Conservation (phyloP, 1,140 invertebrate species). For the Mya arenaria region DNA sequence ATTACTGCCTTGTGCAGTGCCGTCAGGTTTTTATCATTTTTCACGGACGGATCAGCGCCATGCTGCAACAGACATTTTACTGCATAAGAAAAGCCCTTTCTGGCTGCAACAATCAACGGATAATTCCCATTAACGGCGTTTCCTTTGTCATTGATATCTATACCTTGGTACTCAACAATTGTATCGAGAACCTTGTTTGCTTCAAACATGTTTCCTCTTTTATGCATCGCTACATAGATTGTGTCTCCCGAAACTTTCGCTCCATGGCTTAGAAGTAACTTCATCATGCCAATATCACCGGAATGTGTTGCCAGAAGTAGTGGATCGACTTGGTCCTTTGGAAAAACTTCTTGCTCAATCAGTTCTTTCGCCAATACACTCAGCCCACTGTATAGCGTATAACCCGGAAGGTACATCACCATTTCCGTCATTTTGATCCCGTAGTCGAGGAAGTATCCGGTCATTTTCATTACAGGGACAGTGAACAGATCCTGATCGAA, state of each 20-base stretch:
- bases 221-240: slow-evolving; percentile 2
- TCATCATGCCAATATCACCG: background rate
- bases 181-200: background rate
- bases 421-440: slow-evolving; percentile 13
- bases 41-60: background rate
- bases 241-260: slow-evolving; percentile 22
- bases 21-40: slow-evolving; percentile 5
- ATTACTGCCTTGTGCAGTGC: slow-evolving; percentile 33
- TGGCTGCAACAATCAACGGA: slow-evolving; percentile 4
- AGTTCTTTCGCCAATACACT: slow-evolving; percentile 10
- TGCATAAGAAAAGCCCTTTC: background rate
- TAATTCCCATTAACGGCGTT: slow-evolving; percentile 4
- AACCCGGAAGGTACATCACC: slow-evolving; percentile 25
- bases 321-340: background rate
- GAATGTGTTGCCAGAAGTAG: slow-evolving; percentile 37
- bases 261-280: background rate
- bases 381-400: slow-evolving; percentile 14
- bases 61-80: background rate
- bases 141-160: background rate
- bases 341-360: background rate
- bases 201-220: background rate
- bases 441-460: slow-evolving; percentile 34
- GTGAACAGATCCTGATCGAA: background rate
- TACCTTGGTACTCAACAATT: background rate
- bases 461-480: slow-evolving; percentile 29